Evolutionary conservation across 2,113 vertebrate species (phyloP), one percentile per base, ranked within the genome.

Genomic region (Rhagologus leucostigma): DNA sequence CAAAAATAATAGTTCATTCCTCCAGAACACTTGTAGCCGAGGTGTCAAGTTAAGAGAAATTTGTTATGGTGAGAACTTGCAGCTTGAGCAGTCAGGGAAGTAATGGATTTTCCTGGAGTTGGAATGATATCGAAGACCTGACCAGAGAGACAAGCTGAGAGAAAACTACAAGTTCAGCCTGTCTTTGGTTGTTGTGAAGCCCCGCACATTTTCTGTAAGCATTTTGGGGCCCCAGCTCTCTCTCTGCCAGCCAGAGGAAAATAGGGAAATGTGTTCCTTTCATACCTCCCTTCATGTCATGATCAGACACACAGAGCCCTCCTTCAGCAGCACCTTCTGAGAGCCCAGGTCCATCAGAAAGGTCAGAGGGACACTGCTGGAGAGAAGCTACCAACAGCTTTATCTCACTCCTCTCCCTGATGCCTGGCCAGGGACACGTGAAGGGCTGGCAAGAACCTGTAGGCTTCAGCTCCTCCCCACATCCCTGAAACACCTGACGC

Each of bases 211-310:
- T 52, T 63, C 39, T 85, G 23, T 7, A 5, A 91, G 63, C 19
- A 74, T 15, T 70, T 83, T 33, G 19, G 37, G 73, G 13, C 41
- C n/a, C 8, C 3, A 9, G 52, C 26, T 82, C 41, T 16, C 33
- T 59, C 35, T 19, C 13, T 23, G 35, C 35, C 0, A 0, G 35
- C 29, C 33, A 60, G 49, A 87, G 14, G 86, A 20, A 37, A 42
- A 39, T 11, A 23, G 1, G 6, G n/a, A 59, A 69, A 73, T 0
- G 0, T 1, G 29, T 9, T 57, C 4, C 0, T 53, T 65, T 44
- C 1, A 0, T 19, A 10, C 27, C 33, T 75, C 23, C 15, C 65
- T 21, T 49, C 7, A 10, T 10, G 7, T 4, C 16, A 3, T 1
- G 30, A 19, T 33, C 42, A 39, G 12, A 24, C 26, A 57, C 8